A percentile compares a stretch with the other conserved stretches of the same genome.
Evolutionary conservation across 37 sponge, comb jelly and placozoan genomes (phyloP).

Genomic region (Theonella swinhoei): DNA sequence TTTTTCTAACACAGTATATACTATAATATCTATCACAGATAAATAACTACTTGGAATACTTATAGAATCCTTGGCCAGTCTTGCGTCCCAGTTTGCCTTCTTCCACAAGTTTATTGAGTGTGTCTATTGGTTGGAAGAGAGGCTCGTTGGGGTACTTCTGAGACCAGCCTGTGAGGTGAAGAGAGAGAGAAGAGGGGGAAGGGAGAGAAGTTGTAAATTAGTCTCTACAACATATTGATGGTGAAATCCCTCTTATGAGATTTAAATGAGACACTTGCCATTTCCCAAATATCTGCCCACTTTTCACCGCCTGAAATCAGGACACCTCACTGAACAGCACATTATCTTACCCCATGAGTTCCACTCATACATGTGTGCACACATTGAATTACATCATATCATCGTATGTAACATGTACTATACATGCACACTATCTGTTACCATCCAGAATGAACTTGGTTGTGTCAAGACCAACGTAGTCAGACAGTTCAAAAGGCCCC

Average conservation of each 20-base stretch:
- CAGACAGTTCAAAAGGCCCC: slow-evolving; percentile 95
- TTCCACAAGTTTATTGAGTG: slow-evolving; percentile 72
- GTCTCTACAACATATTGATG: neutral
- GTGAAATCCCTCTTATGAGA: too few species aligned
- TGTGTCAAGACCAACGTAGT: slow-evolving; percentile 96
- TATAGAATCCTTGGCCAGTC: slow-evolving; percentile 94
- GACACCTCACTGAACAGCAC: too few species aligned
- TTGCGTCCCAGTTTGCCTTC: slow-evolving; percentile 95
- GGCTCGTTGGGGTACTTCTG: slow-evolving; percentile 84
- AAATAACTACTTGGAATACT: slow-evolving; percentile 51
- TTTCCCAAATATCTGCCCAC: too few species aligned
- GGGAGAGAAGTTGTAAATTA: neutral
- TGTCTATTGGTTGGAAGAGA: slow-evolving; percentile 76
- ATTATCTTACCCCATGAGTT: too few species aligned
- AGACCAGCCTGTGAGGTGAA: slow-evolving; percentile 70
- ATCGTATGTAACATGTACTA: too few species aligned
- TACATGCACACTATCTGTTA: too few species aligned
- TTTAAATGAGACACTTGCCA: too few species aligned
- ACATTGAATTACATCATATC: too few species aligned
- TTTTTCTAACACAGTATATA: neutral
- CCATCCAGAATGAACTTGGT: slow-evolving; percentile 91
- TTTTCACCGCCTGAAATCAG: too few species aligned
- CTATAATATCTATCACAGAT: slow-evolving; percentile 1
- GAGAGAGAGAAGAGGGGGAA: neutral
- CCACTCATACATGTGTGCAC: too few species aligned